Percentiles rank a stretch among this genome's conserved stretches.
Evolutionary conservation across 1,140 invertebrate species (phyloP).

Genomic region (Cherax destructor): DNA sequence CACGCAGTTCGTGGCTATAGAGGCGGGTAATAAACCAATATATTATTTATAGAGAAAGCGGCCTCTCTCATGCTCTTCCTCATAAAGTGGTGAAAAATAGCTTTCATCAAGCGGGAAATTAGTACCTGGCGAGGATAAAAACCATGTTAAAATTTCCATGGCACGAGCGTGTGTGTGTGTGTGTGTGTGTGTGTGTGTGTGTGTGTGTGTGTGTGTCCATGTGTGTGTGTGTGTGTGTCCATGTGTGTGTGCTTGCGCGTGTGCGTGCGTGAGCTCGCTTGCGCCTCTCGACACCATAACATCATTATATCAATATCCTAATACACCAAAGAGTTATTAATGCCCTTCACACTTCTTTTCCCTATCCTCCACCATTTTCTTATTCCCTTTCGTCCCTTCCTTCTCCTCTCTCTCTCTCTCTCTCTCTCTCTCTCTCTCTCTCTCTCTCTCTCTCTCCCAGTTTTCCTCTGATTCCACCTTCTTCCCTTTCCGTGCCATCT

Average conservation of each 20-base stretch:
- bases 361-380: background rate
- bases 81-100: slow-evolving; percentile 25
- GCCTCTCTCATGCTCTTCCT: background rate
- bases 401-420: background rate
- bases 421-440: slow-evolving; percentile 8
- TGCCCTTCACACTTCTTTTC: background rate
- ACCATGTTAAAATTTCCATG: background rate
- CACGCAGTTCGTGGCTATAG: background rate
- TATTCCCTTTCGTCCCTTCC: background rate
- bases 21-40: background rate
- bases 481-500: background rate
- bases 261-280: too few relatives aligned
- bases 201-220: background rate
- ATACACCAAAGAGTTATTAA: too few relatives aligned
- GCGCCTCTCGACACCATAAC: too few relatives aligned
- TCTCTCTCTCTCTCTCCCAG: background rate
- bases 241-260: too few relatives aligned
- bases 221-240: too few relatives aligned
- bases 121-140: background rate
- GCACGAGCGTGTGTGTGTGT: background rate
- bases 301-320: too few relatives aligned
- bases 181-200: too few relatives aligned
- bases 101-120: slow-evolving; percentile 16
- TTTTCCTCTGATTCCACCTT: background rate
- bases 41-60: background rate